Percentiles rank a stretch among this genome's conserved stretches.
Conservation (phyloP, 2,113 vertebrate species). For the Ctenodactylus gundi region DNA sequence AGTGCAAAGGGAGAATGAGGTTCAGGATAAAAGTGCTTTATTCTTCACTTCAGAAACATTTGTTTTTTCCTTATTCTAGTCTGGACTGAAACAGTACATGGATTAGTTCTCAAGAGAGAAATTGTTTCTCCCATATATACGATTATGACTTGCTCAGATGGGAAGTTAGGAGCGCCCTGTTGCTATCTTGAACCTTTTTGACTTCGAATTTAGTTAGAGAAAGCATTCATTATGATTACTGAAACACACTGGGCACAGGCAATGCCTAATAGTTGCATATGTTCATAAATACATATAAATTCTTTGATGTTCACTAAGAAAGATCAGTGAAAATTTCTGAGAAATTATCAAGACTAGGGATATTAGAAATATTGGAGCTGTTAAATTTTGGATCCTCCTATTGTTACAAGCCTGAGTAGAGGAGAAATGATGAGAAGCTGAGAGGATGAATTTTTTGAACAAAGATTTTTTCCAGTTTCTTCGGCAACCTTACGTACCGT, state of each 20-base stretch:
- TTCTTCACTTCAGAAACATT: background rate
- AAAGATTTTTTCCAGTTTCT: too few relatives aligned
- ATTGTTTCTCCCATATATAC: background rate
- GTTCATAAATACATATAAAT: too few relatives aligned
- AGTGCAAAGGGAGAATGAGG: background rate
- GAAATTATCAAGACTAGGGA: too few relatives aligned
- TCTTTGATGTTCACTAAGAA: background rate
- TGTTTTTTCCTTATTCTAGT: background rate
- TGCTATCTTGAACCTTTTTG: background rate
- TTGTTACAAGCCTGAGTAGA: too few relatives aligned
- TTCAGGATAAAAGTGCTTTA: background rate
- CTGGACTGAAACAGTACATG: background rate
- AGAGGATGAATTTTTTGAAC: too few relatives aligned
- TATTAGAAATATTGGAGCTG: too few relatives aligned
- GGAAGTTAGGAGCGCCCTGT: background rate
- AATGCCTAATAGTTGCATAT: background rate
- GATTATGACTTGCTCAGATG: background rate
- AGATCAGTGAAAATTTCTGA: background rate
- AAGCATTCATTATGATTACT: background rate
- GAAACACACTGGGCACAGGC: background rate
- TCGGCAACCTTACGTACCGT: too few relatives aligned
- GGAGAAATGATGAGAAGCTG: too few relatives aligned
- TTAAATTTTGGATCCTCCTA: too few relatives aligned
- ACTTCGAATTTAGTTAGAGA: background rate
- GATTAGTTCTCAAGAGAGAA: background rate